Conservation (phyloP, 2,113 vertebrate genomes). For the Cyanistes caeruleus region DNA sequence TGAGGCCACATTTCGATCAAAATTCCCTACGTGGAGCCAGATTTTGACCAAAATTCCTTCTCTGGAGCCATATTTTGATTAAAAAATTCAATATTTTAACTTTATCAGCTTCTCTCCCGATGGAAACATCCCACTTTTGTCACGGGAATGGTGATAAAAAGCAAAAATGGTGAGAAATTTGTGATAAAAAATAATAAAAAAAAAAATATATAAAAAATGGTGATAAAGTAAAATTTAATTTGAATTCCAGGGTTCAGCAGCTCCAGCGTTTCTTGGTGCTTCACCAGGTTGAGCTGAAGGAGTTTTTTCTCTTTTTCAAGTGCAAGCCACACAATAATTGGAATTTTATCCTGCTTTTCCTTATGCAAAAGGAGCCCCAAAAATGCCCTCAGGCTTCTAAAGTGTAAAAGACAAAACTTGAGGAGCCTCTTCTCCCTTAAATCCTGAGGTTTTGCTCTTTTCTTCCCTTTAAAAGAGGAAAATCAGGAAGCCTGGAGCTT, state of each 20-base stretch:
- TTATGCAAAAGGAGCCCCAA: background rate
- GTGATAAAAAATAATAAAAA: too few species aligned
- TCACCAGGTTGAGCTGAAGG: background rate
- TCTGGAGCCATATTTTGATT: background rate
- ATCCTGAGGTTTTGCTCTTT: background rate
- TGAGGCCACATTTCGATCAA: background rate
- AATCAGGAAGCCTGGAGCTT: background rate
- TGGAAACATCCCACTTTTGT: background rate
- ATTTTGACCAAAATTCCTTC: background rate
- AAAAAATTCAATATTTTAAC: background rate
- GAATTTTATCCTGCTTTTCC: background rate
- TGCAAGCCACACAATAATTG: background rate
- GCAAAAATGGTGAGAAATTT: background rate
- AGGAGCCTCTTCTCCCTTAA: background rate
- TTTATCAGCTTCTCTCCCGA: background rate
- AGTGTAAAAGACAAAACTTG: background rate
- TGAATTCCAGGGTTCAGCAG: background rate
- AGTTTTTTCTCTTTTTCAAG: background rate
- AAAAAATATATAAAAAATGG: too few species aligned
- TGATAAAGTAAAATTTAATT: background rate
- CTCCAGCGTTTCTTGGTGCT: background rate
- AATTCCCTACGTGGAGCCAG: background rate
- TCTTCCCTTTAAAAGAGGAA: background rate
- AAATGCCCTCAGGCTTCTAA: background rate
- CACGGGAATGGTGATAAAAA: rapidly evolving